These are phyloP conservation scores for Menidia beryllina DNA, from an alignment of 2,113 vertebrate genomes.

Conservation along the genomic window DNA sequence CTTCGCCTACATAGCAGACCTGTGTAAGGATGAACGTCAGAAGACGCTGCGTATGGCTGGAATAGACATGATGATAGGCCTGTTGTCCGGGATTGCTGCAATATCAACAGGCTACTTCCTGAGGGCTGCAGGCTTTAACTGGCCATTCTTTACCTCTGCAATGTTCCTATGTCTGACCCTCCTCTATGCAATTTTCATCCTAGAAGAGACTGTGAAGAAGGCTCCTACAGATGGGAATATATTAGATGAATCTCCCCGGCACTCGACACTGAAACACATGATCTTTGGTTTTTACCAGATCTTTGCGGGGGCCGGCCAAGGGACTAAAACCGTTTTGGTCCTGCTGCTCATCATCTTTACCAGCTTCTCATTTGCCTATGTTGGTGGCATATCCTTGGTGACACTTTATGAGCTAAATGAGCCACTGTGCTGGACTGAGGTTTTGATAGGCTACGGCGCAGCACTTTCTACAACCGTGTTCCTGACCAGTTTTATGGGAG, in stretches of 20 bases:
- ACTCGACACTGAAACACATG: conserved; percentile 69
- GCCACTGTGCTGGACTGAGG: conserved; percentile 94
- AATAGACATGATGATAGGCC: conserved; percentile 90
- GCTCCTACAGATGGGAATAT: neutral
- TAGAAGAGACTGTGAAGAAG: conserved; percentile 82
- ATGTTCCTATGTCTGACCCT: conserved; percentile 81
- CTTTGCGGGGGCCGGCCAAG: conserved; percentile 79
- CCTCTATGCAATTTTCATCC: conserved; percentile 86
- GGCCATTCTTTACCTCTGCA: conserved; percentile 86
- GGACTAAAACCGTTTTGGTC: conserved; percentile 74
- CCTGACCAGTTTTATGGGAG: conserved; percentile 88
- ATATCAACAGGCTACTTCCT: conserved; percentile 92
- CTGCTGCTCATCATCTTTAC: conserved; percentile 85
- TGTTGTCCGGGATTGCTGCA: conserved; percentile 87
- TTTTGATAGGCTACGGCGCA: conserved; percentile 92
- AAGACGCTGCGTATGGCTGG: conserved; percentile 91
- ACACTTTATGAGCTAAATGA: conserved; percentile 90
- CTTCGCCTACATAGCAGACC: conserved; percentile 91
- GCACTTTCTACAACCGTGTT: conserved; percentile 86
- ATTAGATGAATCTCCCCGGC: conserved; percentile 4
- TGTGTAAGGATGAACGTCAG: conserved; percentile 83
- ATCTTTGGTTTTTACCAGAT: conserved; percentile 84
- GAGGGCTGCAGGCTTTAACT: conserved; percentile 86
- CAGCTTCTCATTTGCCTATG: conserved; percentile 80
- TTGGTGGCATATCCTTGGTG: conserved; percentile 83